These are phyloP conservation scores for Myxocyprinus asiaticus DNA, from an alignment of 2,113 vertebrate species.

Conservation along the genomic window DNA sequence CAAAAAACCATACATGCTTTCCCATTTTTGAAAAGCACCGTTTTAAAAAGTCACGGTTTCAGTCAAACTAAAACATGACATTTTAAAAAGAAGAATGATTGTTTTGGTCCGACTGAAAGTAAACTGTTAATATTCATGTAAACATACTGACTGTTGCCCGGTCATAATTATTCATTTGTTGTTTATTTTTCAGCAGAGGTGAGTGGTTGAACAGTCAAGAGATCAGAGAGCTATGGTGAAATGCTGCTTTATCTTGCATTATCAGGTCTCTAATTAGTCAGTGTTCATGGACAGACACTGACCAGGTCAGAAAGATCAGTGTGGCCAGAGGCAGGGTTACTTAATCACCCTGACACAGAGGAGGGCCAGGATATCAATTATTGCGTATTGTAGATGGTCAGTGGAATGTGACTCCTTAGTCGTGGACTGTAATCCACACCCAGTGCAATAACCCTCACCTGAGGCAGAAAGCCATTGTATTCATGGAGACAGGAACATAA, in stretches of 20 bases:
- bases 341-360: slow-evolving; percentile 67
- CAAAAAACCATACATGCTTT: too few species aligned
- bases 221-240: slow-evolving; percentile 55
- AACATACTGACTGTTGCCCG: too few species aligned
- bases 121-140: too few species aligned
- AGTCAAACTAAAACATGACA: too few species aligned
- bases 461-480: slow-evolving; percentile 44
- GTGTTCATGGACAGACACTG: slow-evolving; percentile 70
- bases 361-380: slow-evolving; percentile 45
- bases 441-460: slow-evolving; percentile 55
- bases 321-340: slow-evolving; percentile 66
- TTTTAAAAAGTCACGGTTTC: too few species aligned
- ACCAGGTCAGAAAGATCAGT: slow-evolving; percentile 71
- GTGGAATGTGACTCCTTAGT: slow-evolving; percentile 53
- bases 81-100: too few species aligned
- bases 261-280: slow-evolving; percentile 68
- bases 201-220: neutral
- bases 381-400: slow-evolving; percentile 45
- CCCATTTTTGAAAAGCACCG: too few species aligned
- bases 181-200: neutral
- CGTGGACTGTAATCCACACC: slow-evolving; percentile 44
- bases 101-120: too few species aligned
- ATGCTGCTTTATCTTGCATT: slow-evolving; percentile 63
- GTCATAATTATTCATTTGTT: neutral
- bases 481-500: slow-evolving; percentile 30